Base-by-base conservation (phyloP, 2,888 invertebrate species). In the Malacosoma neustria region DNA sequence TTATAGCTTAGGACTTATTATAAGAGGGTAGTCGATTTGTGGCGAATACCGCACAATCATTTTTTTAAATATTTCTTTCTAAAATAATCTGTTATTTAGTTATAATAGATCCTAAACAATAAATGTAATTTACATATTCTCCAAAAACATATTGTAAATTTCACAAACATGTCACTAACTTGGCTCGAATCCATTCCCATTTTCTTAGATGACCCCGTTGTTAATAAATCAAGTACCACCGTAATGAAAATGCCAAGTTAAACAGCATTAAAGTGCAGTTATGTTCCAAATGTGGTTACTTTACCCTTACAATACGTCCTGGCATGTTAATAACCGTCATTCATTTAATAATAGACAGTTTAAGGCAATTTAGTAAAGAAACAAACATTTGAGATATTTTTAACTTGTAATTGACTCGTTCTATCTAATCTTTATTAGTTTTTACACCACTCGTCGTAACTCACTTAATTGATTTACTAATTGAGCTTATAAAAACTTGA, bases 181-280 rank as follows among this genome's bases (percentile, higher is more conserved):
- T 55, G 56, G 64, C 62, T 57, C 48, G 41, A 52, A 47, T 52
- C 61, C 55, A 66, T 67, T 64, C 59, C 57, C 65, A 73, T 74
- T 69, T 67, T 67, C 68, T 67, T 53, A 63, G 66, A 75, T 72
- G 70, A 70, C 73, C 65, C 58, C 47, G 42, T 46, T 53, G 64
- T 59, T 55, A 60, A 69, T 73, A 70, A 71, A 75, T 72, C 57
- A 54, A 51, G 50, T 37, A 44, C 40, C 38, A 42, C 41, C 47
- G 63, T 69, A 75, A 76, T 76, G 66, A 69, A 72, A 72, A 66
- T 57, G 61, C 61, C 63, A 49, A 44, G 45, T 47, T 56, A 49
- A 60, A 58, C 51, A 39, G 48, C 43, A 48, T 59, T 53, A 55
- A 41, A 46, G 40, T 46, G 44, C 47, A 43, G 48, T 57, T 51